These are phyloP conservation scores for Hydroisotoma schaefferi DNA, from an alignment of 2,888 invertebrate genomes.

Conservation along the genomic window DNA sequence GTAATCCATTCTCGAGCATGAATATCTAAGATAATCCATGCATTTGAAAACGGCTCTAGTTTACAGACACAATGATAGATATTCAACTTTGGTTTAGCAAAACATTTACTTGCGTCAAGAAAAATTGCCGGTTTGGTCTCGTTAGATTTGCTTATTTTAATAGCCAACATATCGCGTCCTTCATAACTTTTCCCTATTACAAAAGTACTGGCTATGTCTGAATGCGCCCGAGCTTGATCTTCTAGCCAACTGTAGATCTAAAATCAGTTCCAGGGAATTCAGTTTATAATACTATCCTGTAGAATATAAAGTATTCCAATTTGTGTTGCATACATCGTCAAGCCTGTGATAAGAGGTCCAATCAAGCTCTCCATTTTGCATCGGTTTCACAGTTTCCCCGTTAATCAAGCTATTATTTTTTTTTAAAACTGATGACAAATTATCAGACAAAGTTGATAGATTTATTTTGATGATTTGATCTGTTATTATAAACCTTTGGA, in stretches of 20 bases:
- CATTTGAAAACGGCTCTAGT: not conserved
- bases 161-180: constrained; percentile 52
- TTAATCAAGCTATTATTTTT: constrained; percentile 24
- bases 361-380: constrained; percentile 24
- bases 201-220: constrained; percentile 56
- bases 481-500: constrained; percentile 41
- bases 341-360: constrained; percentile 36
- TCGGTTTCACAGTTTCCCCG: constrained; percentile 16
- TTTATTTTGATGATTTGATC: too few species aligned
- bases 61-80: not conserved
- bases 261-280: constrained; percentile 47
- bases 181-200: constrained; percentile 60
- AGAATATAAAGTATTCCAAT: too few species aligned
- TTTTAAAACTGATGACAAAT: not conserved
- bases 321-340: constrained; percentile 33
- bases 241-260: constrained; percentile 62
- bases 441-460: not conserved
- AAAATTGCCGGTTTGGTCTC: constrained; percentile 51
- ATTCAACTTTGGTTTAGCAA: not conserved
- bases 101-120: constrained; percentile 52
- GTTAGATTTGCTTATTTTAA: constrained; percentile 28
- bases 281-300: not conserved
- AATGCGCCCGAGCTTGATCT: constrained; percentile 55
- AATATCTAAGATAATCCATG: constrained; percentile 26
- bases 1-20: constrained; percentile 67